phyloP scores from a whole-genome alignment of 2,888 invertebrate genomes.

The Parnassius orleans region DNA sequence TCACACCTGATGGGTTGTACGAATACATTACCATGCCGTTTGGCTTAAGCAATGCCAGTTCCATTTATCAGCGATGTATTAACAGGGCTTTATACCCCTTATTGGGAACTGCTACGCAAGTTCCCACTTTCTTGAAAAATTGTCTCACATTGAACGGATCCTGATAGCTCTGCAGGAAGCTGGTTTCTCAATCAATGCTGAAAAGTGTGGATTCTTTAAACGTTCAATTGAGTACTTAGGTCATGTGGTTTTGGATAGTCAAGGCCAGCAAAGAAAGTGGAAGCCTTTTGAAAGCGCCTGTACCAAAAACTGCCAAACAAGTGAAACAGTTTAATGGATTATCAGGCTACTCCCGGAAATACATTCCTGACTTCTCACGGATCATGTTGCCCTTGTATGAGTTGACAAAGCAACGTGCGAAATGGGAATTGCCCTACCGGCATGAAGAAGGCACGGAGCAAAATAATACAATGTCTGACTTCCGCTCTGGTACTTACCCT shows the following conservation, averaged over 20 bases:
- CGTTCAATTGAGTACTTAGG: conserved; percentile 37
- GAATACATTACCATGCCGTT: conserved; percentile 12
- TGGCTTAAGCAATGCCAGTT: conserved; percentile 18
- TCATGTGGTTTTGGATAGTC: conserved; percentile 32
- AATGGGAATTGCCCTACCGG: no score
- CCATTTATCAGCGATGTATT: conserved; percentile 20
- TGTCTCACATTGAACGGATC: conserved; percentile 32
- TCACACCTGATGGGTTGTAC: conserved; percentile 9
- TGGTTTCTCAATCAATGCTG: conserved; percentile 39
- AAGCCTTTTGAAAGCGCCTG: conserved; percentile 38
- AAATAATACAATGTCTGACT: no score
- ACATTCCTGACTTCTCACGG: no score
- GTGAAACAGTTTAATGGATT: no score
- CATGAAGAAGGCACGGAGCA: no score
- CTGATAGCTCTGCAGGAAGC: conserved; percentile 32
- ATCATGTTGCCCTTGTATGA: no score
- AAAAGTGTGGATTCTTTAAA: conserved; percentile 37
- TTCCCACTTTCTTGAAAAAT: conserved; percentile 23
- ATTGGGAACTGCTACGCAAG: conserved; percentile 10
- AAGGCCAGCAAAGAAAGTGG: conserved; percentile 35
- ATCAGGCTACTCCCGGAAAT: no score
- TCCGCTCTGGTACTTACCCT: no score
- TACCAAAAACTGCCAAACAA: conserved; percentile 26
- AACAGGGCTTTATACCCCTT: conserved; percentile 18
- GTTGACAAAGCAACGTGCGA: no score